Base-by-base conservation (phyloP, 2,888 invertebrate genomes). In the Dolomedes plantarius region DNA sequence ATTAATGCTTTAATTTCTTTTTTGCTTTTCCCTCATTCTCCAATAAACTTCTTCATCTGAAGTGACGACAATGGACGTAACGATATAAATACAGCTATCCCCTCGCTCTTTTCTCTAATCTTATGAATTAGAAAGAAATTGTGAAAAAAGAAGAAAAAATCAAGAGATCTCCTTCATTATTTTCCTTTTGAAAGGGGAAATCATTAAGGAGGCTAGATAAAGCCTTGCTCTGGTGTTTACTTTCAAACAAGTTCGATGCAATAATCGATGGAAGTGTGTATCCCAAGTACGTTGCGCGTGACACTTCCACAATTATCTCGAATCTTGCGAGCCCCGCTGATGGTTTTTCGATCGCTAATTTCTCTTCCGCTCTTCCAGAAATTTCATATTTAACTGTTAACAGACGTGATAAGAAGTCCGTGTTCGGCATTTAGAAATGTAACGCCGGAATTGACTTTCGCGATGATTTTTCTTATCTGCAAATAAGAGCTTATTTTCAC, bases 271-370 rank as follows among this genome's bases (percentile, higher is more conserved):
- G n/a, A n/a, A n/a, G n/a, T n/a, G n/a, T n/a, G n/a, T 65, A 72
- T 77, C 41, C 19, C 9, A n/a, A 36, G 28, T 62, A 31, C 46
- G 27, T 64, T 19, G 65, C 46, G 46, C 46, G 72, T 72, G 76
- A 83, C 83, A 67, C 65, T 77, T 72, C 41, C 36, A 68, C 77
- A 85, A 77, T 85, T 85, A 85, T 77, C 83, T 76, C 46, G 16
- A 39, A 64, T 83, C 62, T 65, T 68, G 68, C 16, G 7, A 64
- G 65, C 31, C n/a, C 29, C 29, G 39, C 69, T 77, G 83, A 85
- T 77, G 83, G 83, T 83, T 83, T 83, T 83, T 83, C 82, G 82
- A 83, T 83, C 82, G 75, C 72, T 85, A 77, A 85, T 85, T 85
- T 83, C 82, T 77, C 76, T 29, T 67, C 56, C 71, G 50, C 36